Base-by-base conservation (phyloP, 2,888 invertebrate species). In the Camponotus fellah region DNA sequence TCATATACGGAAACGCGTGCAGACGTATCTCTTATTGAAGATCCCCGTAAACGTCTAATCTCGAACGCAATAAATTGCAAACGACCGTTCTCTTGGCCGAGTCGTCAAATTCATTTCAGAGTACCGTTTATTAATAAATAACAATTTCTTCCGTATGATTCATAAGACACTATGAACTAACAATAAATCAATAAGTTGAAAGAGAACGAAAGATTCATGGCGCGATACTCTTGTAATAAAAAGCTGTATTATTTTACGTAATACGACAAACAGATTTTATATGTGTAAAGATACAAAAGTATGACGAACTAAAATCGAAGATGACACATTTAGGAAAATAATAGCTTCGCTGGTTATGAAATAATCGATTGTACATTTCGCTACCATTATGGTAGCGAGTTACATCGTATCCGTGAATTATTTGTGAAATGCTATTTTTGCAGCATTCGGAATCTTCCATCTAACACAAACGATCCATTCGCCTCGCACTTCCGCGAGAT, bases 11-110 rank as follows among this genome's bases (percentile, higher is more conserved):
- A 46, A 68, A 86, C 71, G 69, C 21, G 60, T 21, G 46, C 43
- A 32, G 40, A 37, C 69, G 69, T 66, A 56, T 79, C 58, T 69
- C 43, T 56, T 68, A 62, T 58, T 65, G 77, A 37, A 1, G 72
- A 71, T 43, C 43, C 34, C 34, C 21, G 79, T 79, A 79, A 79
- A 72, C 34, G 79, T 79, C 79, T 72, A 79, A 79, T 71, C 46
- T 37, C 72, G 17, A n/a, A 72, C 37, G 74, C 37, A 80, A 80
- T 80, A 80, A 80, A 80, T 34, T 60, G 26, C 74, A 60, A 80
- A 12, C 8, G 72, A 6, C 46, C 58, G 21, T 60, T 80, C 46
- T 80, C 79, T 76, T 64, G 75, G 34, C 37, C 69, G 37, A 2
- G 8, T 40, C 37, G n/a, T 71, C 40, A 53, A 37, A 37, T 46